Evolutionary conservation across 64 coral and sea anemone genomes (phyloP), one percentile per base, ranked within the genome.

Genomic region (Cladopsammia gracilis): DNA sequence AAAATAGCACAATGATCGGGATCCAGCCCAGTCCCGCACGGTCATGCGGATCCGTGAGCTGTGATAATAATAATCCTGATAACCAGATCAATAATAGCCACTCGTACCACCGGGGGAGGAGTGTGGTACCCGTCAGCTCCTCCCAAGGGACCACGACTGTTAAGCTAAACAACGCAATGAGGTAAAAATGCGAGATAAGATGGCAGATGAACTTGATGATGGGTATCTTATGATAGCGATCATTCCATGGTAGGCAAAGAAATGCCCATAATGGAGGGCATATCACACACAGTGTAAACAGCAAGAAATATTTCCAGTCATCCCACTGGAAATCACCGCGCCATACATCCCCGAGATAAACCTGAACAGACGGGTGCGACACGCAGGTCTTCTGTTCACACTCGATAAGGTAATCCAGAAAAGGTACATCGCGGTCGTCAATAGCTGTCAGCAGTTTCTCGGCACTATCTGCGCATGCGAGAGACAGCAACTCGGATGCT

Each of bases 151-250:
- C 88, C 6, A 99, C 98, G 43, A 92, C 89, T 1, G 92, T 99
- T 18, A 99, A 92, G 67, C 83, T 84, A 53, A 99, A 99, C 61
- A 99, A 23, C 22, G 88, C 42, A 51, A 99, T 96, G 5, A 99
- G 89, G 59, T 99, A 99, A 4, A 99, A 82, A 77, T 99, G 98
- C 23, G 98, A 99, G 7, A 99, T 96, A 22, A 99, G 78, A 62
- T 99, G 98, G 58, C 98, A 94, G 45, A 99, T 96, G 64, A 99
- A 99, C 74, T 99, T 99, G 34, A 99, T 96, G 9, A 99, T 96
- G 0, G 98, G 98, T 43, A 99, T 89, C 65, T 96, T 96, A 73
- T 94, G 91, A 59, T 96, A 96, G 25, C 91, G 92, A 70, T 92
- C 91, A n/a, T 96, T 99, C 98, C 98, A 99, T 3, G 98, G 98